Base-by-base conservation (phyloP, 2,888 invertebrate species). In the Apodemia hepburni region DNA sequence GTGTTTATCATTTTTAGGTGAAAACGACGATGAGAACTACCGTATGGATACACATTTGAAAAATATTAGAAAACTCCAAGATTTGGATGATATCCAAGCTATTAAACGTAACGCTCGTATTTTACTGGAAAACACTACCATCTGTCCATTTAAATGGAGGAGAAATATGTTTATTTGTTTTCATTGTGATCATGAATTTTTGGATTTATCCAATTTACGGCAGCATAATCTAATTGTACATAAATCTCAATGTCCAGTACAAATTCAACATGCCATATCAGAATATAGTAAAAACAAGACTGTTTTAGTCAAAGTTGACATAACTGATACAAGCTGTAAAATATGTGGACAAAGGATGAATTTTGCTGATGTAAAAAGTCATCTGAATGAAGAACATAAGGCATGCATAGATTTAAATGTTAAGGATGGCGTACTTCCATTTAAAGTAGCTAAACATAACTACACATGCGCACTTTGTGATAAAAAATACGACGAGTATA, bases 1-100 rank as follows among this genome's bases (percentile, higher is more conserved):
- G 71, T 80, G 79, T 85, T 87, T 78, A 69, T 87, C 77, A 78
- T 84, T 88, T 87, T 82, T 89, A 89, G 88, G 87, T 87, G 73
- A 73, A 60, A 67, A 70, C 65, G 63, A 63, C 65, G 71, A 51
- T 59, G 63, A 64, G 65, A 60, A 54, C 59, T 17, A 58, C 59
- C 60, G 63, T 61, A 69, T 62, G 68, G 71, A 70, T 66, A 72
- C 70, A 63, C 68, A 70, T 72, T 69, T 66, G 60, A 75, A 75
- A 68, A 72, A 68, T 60, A 66, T 73, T 61, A 74, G 72, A 64
- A 68, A 72, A 65, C n/a, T 71, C 22, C 68, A 66, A 61, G 73
- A 76, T 51, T 64, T 65, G 2, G 78, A 82, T 29, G 76, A 80
- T 59, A 71, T 81, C 47, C 79, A 76, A 72, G 74, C 76, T 63